Evolutionary conservation across 2,113 vertebrate genomes (phyloP).

Genomic region (Emydura subglobosa): DNA sequence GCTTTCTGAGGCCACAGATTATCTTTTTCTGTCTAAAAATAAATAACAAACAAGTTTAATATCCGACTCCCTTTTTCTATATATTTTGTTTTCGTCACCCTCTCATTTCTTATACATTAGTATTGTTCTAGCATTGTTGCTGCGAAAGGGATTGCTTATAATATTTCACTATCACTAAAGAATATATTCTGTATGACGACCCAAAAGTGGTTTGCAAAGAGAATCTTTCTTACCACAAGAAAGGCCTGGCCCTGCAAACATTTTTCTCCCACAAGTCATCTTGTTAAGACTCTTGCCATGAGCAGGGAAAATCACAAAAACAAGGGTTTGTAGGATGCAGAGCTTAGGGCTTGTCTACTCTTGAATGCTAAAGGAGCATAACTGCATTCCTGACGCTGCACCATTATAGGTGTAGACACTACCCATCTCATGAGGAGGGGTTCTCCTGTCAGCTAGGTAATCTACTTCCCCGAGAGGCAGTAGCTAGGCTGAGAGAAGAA

Average conservation of each 20-base stretch:
- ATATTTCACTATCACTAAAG: neutral
- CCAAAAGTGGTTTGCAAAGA: neutral
- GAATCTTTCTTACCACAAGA: neutral
- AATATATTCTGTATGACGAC: neutral
- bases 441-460: neutral
- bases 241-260: neutral
- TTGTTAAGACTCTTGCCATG: neutral
- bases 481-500: neutral
- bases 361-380: neutral
- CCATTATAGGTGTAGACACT: neutral
- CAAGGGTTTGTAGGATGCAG: neutral
- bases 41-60: neutral
- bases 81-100: neutral
- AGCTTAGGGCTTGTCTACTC: neutral
- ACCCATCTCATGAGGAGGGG: neutral
- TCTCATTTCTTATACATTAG: rapidly evolving
- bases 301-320: neutral
- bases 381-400: neutral
- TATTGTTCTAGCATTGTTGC: neutral
- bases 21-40: neutral
- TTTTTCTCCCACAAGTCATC: neutral
- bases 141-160: neutral
- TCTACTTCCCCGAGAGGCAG: neutral
- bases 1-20: neutral
- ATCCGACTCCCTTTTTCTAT: neutral